Evolutionary conservation across 2,888 invertebrate genomes (phyloP).

Genomic region (Ashinkailepas kermadecensis): DNA sequence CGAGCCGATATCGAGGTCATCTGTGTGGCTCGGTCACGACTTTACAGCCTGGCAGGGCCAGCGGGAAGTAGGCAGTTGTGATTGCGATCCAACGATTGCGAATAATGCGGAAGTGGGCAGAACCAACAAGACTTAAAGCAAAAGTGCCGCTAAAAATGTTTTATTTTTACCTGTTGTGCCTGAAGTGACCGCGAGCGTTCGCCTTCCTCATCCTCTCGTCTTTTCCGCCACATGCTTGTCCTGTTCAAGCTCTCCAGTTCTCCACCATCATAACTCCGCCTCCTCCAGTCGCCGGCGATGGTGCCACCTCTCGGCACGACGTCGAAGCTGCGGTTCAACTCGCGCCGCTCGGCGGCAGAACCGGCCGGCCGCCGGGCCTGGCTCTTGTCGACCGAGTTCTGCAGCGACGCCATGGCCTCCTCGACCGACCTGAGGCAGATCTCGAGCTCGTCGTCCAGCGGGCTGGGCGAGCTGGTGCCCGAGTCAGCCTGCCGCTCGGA

Average conservation of each 20-base stretch:
- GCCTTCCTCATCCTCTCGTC: neutral
- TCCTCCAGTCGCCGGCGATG: neutral
- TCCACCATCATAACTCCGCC: neutral
- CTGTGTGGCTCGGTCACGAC: too few relatives aligned
- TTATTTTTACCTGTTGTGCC: too few relatives aligned
- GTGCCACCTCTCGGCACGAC: neutral
- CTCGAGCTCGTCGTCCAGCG: neutral
- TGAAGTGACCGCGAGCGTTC: neutral
- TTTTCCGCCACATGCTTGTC: neutral
- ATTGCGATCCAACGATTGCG: too few relatives aligned
- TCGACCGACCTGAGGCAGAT: conserved; percentile 1
- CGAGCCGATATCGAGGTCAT: too few relatives aligned
- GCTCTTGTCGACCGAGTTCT: neutral
- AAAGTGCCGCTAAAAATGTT: too few relatives aligned
- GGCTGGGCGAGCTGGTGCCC: neutral
- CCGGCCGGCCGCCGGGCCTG: neutral
- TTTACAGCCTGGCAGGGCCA: too few relatives aligned
- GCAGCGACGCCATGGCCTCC: conserved; percentile 7
- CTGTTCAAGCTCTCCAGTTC: neutral
- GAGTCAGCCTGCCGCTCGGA: neutral
- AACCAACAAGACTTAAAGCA: too few relatives aligned
- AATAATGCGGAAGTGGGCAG: too few relatives aligned
- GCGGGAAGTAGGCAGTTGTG: too few relatives aligned
- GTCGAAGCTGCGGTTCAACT: neutral
- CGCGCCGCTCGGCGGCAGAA: neutral